Conservation (phyloP, 2,797 vertebrate genomes). For the Arnoldichthys spilopterus region DNA sequence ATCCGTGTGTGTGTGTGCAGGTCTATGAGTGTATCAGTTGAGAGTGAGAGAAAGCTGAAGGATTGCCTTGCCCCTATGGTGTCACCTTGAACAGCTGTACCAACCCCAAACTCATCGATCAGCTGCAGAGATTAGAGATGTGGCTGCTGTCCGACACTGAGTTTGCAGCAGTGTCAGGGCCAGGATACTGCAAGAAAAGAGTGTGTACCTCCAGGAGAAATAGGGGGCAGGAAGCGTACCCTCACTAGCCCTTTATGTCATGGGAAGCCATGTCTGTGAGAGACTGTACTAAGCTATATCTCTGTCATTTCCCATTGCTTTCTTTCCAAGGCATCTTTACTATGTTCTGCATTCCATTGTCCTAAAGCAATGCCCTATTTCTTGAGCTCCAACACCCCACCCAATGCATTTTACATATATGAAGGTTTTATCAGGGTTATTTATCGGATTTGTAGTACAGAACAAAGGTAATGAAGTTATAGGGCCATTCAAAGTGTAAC, state of each 20-base stretch:
- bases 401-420: too few species aligned
- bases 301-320: too few species aligned
- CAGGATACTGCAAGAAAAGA: background rate
- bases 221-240: background rate
- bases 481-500: too few species aligned
- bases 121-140: conserved; percentile 7
- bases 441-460: too few species aligned
- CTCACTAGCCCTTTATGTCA: background rate
- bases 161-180: background rate
- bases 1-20: too few species aligned
- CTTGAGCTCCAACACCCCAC: too few species aligned
- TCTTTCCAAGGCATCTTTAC: too few species aligned
- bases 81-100: conserved; percentile 34
- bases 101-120: background rate
- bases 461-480: too few species aligned
- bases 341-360: too few species aligned
- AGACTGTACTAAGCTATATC: background rate
- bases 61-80: background rate
- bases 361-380: too few species aligned
- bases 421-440: too few species aligned
- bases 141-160: conserved; percentile 8
- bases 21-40: background rate
- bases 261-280: background rate
- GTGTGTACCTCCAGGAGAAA: background rate
- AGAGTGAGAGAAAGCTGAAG: conserved; percentile 1